Evolutionary conservation across 2,797 vertebrate genomes (phyloP), one percentile per base, ranked within the genome.

Genomic region (Carduelis carduelis): DNA sequence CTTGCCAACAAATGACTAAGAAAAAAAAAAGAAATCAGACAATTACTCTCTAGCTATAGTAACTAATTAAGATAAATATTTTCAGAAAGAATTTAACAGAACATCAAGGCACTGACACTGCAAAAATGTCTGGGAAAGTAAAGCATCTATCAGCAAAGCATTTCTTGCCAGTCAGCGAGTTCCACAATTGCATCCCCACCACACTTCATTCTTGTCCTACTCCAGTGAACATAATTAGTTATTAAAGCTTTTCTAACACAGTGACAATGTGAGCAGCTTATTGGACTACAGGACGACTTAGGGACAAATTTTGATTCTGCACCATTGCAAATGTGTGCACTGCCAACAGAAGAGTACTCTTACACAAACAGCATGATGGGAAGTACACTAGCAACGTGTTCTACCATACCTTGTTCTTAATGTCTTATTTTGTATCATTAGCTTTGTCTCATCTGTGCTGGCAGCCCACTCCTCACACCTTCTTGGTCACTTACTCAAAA

Each of bases 51-150:
- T 75, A 77, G 66, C 46, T 87, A 52, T 91, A 87, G 79, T 79
- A 90, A 90, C 50, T 77, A 87, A 95, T 87, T 77, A 89, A 76
- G 83, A 94, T 68, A 95, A 88, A 79, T 93, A 93, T 92, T 95
- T 96, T 95, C 87, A 90, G 49, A 92, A 77, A 81, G 72, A 90
- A 84, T 34, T 76, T 71, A 66, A 63, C 23, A 78, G 77, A 88
- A 92, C 59, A 89, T 68, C 72, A 81, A 91, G 86, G 89, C 64
- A 47, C 55, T 83, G 47, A 83, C 86, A 76, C 44, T 72, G 90
- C 82, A 89, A 91, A 90, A 94, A 87, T 30, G 22, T n/a, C 75
- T 35, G 28, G 66, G 50, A 57, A 90, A 95, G 81, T 47, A 81
- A 87, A 92, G 53, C 30, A 68, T 64, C 80, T 56, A 56, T 76